Evolutionary conservation across 1,140 invertebrate genomes (phyloP).

Genomic region (Drosophila pachea): DNA sequence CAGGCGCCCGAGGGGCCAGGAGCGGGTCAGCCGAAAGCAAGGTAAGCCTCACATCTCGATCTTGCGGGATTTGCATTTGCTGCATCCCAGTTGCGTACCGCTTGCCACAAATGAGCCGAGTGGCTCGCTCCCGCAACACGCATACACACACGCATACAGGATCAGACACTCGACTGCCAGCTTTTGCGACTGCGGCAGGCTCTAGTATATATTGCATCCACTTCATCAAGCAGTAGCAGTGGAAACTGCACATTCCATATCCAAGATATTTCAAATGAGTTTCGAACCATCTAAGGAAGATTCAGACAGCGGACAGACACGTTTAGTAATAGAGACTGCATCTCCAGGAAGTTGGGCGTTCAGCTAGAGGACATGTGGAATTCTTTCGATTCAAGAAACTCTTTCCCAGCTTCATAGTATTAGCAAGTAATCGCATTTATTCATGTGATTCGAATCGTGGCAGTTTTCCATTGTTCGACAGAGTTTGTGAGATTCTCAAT

Average conservation of each 20-base stretch:
- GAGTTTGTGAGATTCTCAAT: background rate
- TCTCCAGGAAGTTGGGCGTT: too few relatives aligned
- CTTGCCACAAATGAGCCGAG: too few relatives aligned
- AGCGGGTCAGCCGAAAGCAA: slow-evolving; percentile 46
- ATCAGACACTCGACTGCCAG: slow-evolving; percentile 23
- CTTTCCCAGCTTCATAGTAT: too few relatives aligned
- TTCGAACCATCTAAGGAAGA: too few relatives aligned
- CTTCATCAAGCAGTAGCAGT: slow-evolving; percentile 20
- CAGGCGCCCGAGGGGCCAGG: slow-evolving; percentile 35
- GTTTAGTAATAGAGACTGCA: too few relatives aligned
- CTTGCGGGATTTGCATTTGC: background rate
- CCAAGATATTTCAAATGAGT: too few relatives aligned
- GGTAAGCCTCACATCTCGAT: slow-evolving; percentile 41
- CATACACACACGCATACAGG: background rate
- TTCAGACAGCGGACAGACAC: too few relatives aligned
- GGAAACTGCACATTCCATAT: background rate
- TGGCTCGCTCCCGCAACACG: slow-evolving; percentile 19
- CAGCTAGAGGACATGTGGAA: too few relatives aligned
- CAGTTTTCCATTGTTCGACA: background rate
- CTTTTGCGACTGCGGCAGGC: background rate
- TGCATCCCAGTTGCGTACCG: too few relatives aligned
- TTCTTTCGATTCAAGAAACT: too few relatives aligned
- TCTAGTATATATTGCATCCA: slow-evolving; percentile 43
- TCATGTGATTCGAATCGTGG: too few relatives aligned
- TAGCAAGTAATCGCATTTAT: too few relatives aligned